Percentiles rank a stretch among this genome's conserved stretches.
phyloP scores from a whole-genome alignment of 2,797 vertebrate genomes.

The Sebastes steindachneri region DNA sequence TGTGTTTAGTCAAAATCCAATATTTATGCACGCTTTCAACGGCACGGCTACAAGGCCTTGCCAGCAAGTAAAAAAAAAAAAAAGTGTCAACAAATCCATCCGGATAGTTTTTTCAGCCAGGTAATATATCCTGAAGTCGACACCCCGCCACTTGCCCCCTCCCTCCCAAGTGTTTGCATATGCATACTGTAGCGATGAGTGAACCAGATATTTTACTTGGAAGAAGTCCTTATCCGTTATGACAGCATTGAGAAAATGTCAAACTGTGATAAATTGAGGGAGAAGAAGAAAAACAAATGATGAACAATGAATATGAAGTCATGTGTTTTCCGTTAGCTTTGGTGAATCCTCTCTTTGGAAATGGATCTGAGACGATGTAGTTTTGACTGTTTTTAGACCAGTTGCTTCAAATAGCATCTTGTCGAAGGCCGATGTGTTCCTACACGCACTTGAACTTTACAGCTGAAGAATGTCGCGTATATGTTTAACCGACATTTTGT shows the following conservation, averaged over 20 bases:
- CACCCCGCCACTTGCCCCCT: constrained; percentile 17
- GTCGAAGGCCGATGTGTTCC: constrained; percentile 29
- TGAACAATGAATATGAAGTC: constrained; percentile 26
- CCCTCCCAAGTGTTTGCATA: constrained; percentile 25
- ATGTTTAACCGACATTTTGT: constrained; percentile 51
- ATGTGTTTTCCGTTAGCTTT: constrained; percentile 49
- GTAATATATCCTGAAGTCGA: constrained; percentile 61
- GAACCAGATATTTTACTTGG: constrained; percentile 64
- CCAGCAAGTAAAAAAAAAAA: constrained; percentile 51
- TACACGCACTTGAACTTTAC: constrained; percentile 25
- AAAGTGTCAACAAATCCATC: constrained; percentile 73
- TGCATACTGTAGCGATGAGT: constrained; percentile 32
- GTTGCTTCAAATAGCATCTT: constrained; percentile 41
- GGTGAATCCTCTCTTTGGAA: constrained; percentile 48
- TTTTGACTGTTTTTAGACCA: constrained; percentile 40
- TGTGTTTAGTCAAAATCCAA: constrained; percentile 59
- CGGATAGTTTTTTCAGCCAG: constrained; percentile 61
- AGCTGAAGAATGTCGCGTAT: constrained; percentile 48
- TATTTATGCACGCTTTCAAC: constrained; percentile 66
- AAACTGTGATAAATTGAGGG: constrained; percentile 38
- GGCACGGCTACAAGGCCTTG: constrained; percentile 32
- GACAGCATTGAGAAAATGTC: constrained; percentile 32
- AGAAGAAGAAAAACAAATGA: constrained; percentile 1
- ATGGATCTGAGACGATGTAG: constrained; percentile 33
- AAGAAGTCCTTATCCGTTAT: constrained; percentile 49